Base-by-base conservation (phyloP, 2,888 invertebrate genomes). In the Deladenus siricidicola region DNA sequence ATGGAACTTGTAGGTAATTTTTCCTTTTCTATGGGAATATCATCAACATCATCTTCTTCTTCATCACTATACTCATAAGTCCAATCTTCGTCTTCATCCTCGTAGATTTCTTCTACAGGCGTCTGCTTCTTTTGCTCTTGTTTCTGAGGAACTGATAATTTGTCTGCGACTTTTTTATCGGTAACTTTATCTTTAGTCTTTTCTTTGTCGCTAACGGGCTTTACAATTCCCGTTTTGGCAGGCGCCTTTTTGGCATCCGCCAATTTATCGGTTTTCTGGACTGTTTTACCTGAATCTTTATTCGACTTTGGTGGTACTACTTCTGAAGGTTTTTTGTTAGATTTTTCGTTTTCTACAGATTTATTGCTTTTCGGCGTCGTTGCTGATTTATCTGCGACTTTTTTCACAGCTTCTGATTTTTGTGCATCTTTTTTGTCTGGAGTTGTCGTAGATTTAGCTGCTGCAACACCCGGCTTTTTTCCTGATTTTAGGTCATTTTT, bases 1-100 rank as follows among this genome's bases (percentile, higher is more conserved):
- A n/a, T n/a, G n/a, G n/a, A n/a, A n/a, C n/a, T n/a, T n/a, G n/a
- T n/a, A n/a, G 39, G 14, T 14, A 34, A 6, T 45, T n/a, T n/a
- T n/a, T n/a, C n/a, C n/a, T n/a, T n/a, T n/a, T 45, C 45, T 14
- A 14, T 19, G 6, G 6, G 4, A 4, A 14, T 21, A 21, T 58
- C 58, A 24, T 42, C 52, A n/a, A n/a, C n/a, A n/a, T 28, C 24
- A 8, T 49, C 56, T 17, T 19, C 14, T 19, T 53, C 53, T 21
- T 34, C 58, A 10, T 58, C 51, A 8, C 49, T 49, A 14, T 50
- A 30, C 43, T 42, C 52, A 8, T 28, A 21, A 17, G n/a, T 34
- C 28, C 29, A n/a, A 30, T 53, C 34, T 1, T 53, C 34, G n/a
- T 53, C 53, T 19, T 47, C 19, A 10, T 29, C 30, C 19, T 56